Base-by-base conservation (phyloP, 2,797 vertebrate species). In the Pterois miles region DNA sequence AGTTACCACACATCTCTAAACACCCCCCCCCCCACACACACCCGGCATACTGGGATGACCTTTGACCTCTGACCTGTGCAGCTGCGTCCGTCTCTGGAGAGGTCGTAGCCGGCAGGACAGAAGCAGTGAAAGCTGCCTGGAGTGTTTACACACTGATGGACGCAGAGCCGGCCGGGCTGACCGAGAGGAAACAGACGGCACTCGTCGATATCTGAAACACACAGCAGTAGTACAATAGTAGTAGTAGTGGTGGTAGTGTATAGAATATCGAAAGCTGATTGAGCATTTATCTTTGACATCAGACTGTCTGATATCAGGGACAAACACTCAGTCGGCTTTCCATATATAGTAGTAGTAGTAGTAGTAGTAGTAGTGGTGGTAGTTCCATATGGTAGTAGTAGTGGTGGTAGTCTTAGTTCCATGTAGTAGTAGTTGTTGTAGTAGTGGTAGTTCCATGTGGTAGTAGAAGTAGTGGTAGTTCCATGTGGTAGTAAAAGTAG, bases 81-180 rank as follows among this genome's bases (percentile, higher is more conserved):
- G 78, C 87, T 82, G 20, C 94, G 96, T n/a, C 75, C 84, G 23
- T 96, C 94, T 0, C 86, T 57, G 0, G 93, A 89, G 38, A 96
- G 89, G 57, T 85, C 79, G 71, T 97, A 98, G 0, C 97, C 96
- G 0, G 54, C 14, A 0, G 96, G 96, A 40, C 97, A 98, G 76
- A 92, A 72, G 70, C 97, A 98, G 75, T 84, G 93, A 88, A 96
- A 97, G 82, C 96, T 96, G 38, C 97, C 96, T 0, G 96, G 93
- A 0, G 96, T 95, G 92, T 97, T 98, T 1, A 96, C 83, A 16
- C 96, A 97, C 60, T 92, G 86, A 0, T 97, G 93, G 65, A 95
- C 48, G 65, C 97, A 98, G 68, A 97, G 93, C 4, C 86, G 93
- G 0, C 94, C 95, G 6, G 93, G 86, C 58, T 88, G 94, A 10